Percentiles rank a stretch among this genome's conserved stretches.
These are phyloP conservation scores for Micrastur ruficollis DNA, from an alignment of 2,797 vertebrate genomes.

Conservation along the genomic window DNA sequence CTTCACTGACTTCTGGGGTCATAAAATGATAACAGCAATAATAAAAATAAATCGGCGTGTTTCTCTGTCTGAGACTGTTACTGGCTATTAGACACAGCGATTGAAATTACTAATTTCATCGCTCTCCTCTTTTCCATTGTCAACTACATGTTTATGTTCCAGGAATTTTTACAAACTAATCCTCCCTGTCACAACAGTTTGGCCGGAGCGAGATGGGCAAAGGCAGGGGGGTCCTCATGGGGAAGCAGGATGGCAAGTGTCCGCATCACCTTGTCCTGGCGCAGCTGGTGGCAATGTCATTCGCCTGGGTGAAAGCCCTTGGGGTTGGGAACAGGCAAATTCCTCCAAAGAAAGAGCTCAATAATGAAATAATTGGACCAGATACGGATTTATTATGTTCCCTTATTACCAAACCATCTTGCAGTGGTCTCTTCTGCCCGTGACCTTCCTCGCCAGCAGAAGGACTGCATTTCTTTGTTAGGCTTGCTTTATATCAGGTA, in stretches of 20 bases:
- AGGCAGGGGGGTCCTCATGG: accelerated
- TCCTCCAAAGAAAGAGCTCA: accelerated
- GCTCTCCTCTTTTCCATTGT: neutral
- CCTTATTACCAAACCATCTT: too few species aligned
- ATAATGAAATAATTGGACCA: accelerated
- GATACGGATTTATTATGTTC: accelerated
- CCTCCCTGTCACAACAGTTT: too few species aligned
- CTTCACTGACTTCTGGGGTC: neutral
- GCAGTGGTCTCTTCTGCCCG: too few species aligned
- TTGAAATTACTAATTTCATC: neutral
- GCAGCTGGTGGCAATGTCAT: accelerated
- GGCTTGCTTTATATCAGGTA: accelerated
- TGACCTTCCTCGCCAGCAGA: neutral
- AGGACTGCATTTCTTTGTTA: neutral
- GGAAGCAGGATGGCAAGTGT: neutral
- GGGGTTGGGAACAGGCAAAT: neutral
- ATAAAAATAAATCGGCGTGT: neutral
- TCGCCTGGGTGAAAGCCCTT: accelerated
- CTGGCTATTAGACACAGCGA: neutral
- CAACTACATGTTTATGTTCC: accelerated
- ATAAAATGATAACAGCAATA: neutral
- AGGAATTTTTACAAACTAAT: neutral
- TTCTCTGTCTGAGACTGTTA: neutral
- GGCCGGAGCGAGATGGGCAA: accelerated
- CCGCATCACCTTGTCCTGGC: accelerated